phyloP scores from a whole-genome alignment of 2,113 vertebrate species.

The Amphilophus citrinellus region DNA sequence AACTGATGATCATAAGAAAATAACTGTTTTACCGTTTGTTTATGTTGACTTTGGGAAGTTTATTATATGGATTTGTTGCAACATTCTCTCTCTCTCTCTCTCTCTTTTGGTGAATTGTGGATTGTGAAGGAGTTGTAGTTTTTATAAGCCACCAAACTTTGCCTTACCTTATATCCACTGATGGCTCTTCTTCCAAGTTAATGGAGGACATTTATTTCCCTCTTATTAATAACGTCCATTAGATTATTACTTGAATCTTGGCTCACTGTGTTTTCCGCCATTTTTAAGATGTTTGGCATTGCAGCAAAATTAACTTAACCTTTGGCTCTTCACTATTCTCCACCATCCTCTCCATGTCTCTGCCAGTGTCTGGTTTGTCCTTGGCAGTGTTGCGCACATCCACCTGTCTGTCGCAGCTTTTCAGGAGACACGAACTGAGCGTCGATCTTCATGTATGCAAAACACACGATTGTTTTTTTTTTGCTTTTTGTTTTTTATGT shows the following conservation, averaged over 20 bases:
- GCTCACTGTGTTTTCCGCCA: slow-evolving; percentile 9
- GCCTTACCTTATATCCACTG: background rate
- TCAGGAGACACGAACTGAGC: slow-evolving; percentile 12
- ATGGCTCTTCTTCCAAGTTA: background rate
- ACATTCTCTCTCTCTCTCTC: background rate
- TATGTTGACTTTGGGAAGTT: background rate
- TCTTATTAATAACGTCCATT: slow-evolving; percentile 47
- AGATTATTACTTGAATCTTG: slow-evolving; percentile 43
- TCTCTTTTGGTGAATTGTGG: too few relatives aligned
- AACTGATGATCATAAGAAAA: background rate
- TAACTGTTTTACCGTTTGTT: background rate
- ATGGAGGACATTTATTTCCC: slow-evolving; percentile 2
- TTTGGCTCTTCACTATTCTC: slow-evolving; percentile 51
- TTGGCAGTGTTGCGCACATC: slow-evolving; percentile 32
- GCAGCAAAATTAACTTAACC: slow-evolving; percentile 60
- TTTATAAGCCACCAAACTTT: background rate
- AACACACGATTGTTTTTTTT: background rate
- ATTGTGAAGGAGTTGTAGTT: too few relatives aligned
- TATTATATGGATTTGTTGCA: background rate
- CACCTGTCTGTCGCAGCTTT: slow-evolving; percentile 16
- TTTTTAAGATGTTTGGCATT: slow-evolving; percentile 53
- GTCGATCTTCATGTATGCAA: background rate
- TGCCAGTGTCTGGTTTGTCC: slow-evolving; percentile 60
- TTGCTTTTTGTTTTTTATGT: background rate
- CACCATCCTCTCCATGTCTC: slow-evolving; percentile 24